Percentiles rank a stretch among this genome's conserved stretches.
These are phyloP conservation scores for Anolis apletophallus DNA, from an alignment of 2,797 vertebrate species.

Conservation along the genomic window DNA sequence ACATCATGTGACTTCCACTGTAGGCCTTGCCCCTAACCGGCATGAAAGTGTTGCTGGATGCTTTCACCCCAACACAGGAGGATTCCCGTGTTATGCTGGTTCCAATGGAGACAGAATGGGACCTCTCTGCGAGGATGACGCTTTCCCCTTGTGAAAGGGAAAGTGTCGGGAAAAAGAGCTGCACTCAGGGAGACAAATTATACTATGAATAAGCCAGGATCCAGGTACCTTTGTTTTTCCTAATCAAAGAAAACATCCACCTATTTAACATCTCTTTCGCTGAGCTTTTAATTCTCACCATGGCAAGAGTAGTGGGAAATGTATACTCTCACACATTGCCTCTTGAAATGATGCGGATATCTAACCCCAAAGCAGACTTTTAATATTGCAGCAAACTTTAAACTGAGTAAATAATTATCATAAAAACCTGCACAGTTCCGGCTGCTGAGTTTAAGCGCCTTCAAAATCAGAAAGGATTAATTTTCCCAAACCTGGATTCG, in stretches of 20 bases:
- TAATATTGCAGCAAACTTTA: slow-evolving; percentile 16
- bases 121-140: no score
- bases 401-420: neutral
- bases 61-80: no score
- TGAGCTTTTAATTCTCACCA: slow-evolving; percentile 12
- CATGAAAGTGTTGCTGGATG: no score
- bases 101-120: no score
- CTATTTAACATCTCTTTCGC: neutral
- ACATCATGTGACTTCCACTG: no score
- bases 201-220: no score
- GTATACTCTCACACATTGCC: slow-evolving; percentile 9
- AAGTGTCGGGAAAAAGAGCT: no score
- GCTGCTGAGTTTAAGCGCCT: slow-evolving; percentile 33
- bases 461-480: slow-evolving; percentile 46
- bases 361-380: slow-evolving; percentile 4
- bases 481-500: slow-evolving; percentile 63
- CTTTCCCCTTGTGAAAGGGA: no score
- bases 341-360: neutral
- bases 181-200: no score
- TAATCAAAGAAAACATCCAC: neutral
- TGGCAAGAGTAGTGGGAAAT: accelerated
- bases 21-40: no score
- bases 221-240: neutral
- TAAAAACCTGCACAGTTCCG: slow-evolving; percentile 38
- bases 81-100: no score